A percentile compares a stretch with the other conserved stretches of the same genome.
Conservation (phyloP, 2,113 vertebrate species). For the Hystrix brachyura region DNA sequence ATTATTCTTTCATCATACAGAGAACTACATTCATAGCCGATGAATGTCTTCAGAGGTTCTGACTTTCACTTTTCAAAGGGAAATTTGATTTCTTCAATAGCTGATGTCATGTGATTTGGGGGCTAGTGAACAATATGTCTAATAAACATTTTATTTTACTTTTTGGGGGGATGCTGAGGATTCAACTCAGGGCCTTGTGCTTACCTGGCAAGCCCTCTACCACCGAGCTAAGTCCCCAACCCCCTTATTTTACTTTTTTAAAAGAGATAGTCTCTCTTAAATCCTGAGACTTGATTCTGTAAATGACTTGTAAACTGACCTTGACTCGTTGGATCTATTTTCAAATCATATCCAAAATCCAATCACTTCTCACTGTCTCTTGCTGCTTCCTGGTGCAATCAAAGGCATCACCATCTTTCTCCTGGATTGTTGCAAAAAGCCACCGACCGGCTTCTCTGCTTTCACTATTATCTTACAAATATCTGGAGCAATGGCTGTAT, state of each 20-base stretch:
- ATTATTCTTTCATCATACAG: constrained; percentile 12
- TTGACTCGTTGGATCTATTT: background rate
- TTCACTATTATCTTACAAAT: background rate
- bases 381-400: background rate
- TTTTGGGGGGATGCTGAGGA: background rate
- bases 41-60: constrained; percentile 30
- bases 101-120: background rate
- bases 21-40: constrained; percentile 5
- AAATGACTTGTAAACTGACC: background rate
- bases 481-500: background rate
- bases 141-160: constrained; percentile 7
- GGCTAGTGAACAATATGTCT: constrained; percentile 33
- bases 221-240: too few species aligned
- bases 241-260: background rate
- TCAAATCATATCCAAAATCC: constrained; percentile 1
- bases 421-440: background rate
- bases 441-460: background rate
- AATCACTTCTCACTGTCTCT: background rate
- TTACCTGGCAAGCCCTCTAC: too few species aligned
- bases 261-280: background rate
- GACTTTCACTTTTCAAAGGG: constrained; percentile 61
- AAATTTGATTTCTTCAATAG: constrained; percentile 64
- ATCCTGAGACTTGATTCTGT: background rate
- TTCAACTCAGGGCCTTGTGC: too few species aligned
- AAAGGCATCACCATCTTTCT: background rate